phyloP scores from a whole-genome alignment of 2,113 vertebrate genomes.

The Leptodactylus fuscus region DNA sequence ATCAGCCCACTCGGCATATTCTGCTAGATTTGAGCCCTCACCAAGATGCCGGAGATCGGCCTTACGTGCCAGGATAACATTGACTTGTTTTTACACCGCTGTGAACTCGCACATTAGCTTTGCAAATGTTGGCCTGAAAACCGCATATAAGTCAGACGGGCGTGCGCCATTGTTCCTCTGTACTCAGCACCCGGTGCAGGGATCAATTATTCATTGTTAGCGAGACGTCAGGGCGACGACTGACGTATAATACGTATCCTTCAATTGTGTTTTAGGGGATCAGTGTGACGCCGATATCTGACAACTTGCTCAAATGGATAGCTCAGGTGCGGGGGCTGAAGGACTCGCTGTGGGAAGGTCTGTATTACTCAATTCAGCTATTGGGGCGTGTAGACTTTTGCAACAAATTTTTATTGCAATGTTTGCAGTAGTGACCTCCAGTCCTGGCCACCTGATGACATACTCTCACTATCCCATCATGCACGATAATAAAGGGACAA shows the following conservation, averaged over 20 bases:
- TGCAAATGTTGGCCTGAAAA: neutral
- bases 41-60: neutral
- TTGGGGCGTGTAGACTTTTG: neutral
- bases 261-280: constrained; percentile 64
- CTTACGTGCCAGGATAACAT: no score
- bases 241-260: neutral
- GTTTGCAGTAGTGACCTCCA: no score
- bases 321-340: constrained; percentile 67
- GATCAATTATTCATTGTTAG: neutral
- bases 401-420: neutral
- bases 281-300: constrained; percentile 58
- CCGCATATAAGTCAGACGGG: neutral
- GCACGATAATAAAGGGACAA: no score
- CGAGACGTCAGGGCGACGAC: neutral
- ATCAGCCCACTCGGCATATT: no score
- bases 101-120: neutral
- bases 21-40: no score
- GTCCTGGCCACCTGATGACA: no score
- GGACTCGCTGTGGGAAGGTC: constrained; percentile 70
- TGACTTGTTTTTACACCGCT: neutral
- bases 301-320: constrained; percentile 67
- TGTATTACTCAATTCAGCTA: neutral
- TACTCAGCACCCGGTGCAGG: neutral
- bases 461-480: no score
- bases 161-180: no score